Evolutionary conservation across 2,888 invertebrate genomes (phyloP), one percentile per base, ranked within the genome.

Genomic region (Ischnus inquisitorius): DNA sequence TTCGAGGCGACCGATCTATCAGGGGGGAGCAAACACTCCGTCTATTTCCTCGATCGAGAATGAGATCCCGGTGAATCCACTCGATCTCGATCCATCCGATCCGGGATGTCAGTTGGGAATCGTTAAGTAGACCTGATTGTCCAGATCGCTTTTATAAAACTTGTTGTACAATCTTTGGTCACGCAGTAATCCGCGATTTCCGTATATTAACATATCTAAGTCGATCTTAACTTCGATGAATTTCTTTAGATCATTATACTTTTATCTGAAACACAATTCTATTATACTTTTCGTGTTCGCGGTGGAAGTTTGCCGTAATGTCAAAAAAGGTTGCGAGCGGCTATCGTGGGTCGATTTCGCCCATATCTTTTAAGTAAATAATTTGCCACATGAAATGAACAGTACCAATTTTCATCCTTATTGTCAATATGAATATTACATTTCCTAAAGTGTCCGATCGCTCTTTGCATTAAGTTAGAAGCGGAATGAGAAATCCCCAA

Each of bases 21-120:
- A 43, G 67, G 43, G 3, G 67, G 43, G 14, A 46, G 6, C 14
- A 43, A 43, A 22, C 22, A 1, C 41, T 43, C 28, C 6, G 68
- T 76, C 16, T 48, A 85, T 84, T 88, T 85, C 76, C 87, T 87
- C 77, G 72, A 82, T 88, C 77, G 71, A 28, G 43, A 60, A 57
- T 22, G 34, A 14, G 57, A 60, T 68, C 48, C n/a, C 48, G 12
- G 28, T 28, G 68, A 43, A 43, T 65, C 65, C 43, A 65, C 19
- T 34, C 28, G 60, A 60, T 51, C 54, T 34, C 28, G 60, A 60
- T 51, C 54, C 3, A 22, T 12, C 19, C 51, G 19, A 16, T 54
- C 22, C 54, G 54, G 54, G 54, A 22, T 22, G 54, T 54, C 22
- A 22, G 22, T 54, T 12, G 22, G 22, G 54, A 22, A 54, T 22